Evolutionary conservation across 2,797 vertebrate species (phyloP), one percentile per base, ranked within the genome.

Genomic region (Eptatretus atami): DNA sequence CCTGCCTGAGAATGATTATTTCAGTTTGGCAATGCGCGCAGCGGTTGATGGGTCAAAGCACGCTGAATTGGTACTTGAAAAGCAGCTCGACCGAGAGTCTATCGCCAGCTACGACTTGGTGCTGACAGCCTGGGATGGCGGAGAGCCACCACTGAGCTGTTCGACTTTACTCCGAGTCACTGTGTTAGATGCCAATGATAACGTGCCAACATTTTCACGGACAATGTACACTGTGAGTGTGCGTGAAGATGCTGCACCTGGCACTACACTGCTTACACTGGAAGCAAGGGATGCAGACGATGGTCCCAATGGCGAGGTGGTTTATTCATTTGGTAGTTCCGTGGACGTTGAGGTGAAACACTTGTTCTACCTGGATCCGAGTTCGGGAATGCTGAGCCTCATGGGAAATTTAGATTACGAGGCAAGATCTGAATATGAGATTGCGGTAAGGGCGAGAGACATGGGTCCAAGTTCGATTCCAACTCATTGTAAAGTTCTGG

Each of bases 381-480:
- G 24, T n/a, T n/a, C 57, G 57, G 57, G 57, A 61, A 61, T n/a
- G 57, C 57, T 61, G 57, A n/a, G n/a, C 57, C 57, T 61, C 57
- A 61, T n/a, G 57, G 57, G 57, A 9, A n/a, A 61, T 10, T 25
- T 61, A 25, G 57, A 61, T 12, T 25, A 61, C 57, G 57, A 61
- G 57, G n/a, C 24, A 6, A 61, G 24, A n/a, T 61, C 57, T n/a
- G 57, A 61, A 61, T 61, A 61, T 10, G 57, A 61, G 24, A 61
- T 61, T 10, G 15, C 10, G 10, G 24, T 61, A n/a, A 9, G 25
- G 57, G 57, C 57, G 57, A n/a, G 57, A 12, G 57, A 61, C 57
- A 61, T 61, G 57, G 57, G 57, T 61, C 57, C 57, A n/a, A 61
- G 57, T 25, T 61, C 57, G n/a, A 61, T 61, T 12, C 57, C 57